phyloP scores from a whole-genome alignment of 2,888 invertebrate species.

The Vanessa cardui region DNA sequence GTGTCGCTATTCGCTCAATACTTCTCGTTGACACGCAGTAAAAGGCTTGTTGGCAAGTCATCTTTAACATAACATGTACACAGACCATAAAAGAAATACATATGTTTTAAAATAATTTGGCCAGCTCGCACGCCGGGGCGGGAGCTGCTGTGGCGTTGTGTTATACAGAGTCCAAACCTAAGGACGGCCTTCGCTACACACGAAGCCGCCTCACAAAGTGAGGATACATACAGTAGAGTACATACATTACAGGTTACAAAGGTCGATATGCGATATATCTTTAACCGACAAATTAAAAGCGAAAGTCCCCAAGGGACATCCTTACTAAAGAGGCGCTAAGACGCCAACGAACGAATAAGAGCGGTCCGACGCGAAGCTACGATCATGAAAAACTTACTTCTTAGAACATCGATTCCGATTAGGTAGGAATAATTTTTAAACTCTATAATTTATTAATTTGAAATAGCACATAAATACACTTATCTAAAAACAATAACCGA shows the following conservation, averaged over 20 bases:
- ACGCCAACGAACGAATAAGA: not conserved
- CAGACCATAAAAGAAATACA: not conserved
- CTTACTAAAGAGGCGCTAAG: not conserved
- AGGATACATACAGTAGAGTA: constrained; percentile 11
- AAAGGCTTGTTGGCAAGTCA: constrained; percentile 13
- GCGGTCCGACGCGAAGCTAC: not conserved
- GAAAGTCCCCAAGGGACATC: not conserved
- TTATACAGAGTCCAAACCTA: not conserved
- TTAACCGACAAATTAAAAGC: constrained; percentile 9
- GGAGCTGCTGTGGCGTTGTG: not conserved
- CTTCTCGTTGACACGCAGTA: too few relatives aligned
- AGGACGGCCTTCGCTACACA: constrained; percentile 13
- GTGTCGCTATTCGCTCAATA: too few relatives aligned
- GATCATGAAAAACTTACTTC: constrained; percentile 5
- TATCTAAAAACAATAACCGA: constrained; percentile 15
- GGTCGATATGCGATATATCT: constrained; percentile 12
- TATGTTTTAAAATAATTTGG: not conserved
- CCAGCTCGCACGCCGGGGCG: not conserved
- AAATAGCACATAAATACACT: constrained; percentile 35
- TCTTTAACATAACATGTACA: constrained; percentile 10
- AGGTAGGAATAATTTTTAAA: constrained; percentile 1
- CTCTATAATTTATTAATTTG: constrained; percentile 22
- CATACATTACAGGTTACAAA: constrained; percentile 16
- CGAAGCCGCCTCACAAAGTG: constrained; percentile 23
- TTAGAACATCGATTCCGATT: constrained; percentile 9